These are phyloP conservation scores for Teleogryllus occipitalis DNA, from an alignment of 1,140 invertebrate species.

Conservation along the genomic window DNA sequence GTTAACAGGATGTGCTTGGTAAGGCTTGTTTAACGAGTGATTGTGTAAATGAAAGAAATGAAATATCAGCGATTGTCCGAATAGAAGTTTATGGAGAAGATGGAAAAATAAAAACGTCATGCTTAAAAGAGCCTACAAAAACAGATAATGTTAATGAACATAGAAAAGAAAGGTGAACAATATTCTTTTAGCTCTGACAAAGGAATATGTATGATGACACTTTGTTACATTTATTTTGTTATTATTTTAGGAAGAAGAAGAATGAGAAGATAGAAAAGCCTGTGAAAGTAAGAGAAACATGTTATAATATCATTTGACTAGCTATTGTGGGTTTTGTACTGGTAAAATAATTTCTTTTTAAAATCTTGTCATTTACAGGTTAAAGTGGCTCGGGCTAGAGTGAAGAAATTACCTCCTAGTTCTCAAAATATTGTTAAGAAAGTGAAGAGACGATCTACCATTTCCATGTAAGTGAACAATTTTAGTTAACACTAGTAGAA, in stretches of 20 bases:
- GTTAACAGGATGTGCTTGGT: slow-evolving; percentile 22
- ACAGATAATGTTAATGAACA: slow-evolving; percentile 9
- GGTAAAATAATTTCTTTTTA: too few species aligned
- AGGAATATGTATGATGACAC: too few species aligned
- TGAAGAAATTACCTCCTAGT: background rate
- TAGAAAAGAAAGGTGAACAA: slow-evolving; percentile 8
- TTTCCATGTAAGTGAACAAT: too few species aligned
- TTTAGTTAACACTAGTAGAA: too few species aligned
- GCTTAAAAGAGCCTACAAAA: slow-evolving; percentile 15
- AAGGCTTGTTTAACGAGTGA: slow-evolving; percentile 20
- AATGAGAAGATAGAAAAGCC: background rate
- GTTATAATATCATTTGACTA: too few species aligned
- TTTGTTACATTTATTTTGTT: background rate
- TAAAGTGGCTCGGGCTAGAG: background rate
- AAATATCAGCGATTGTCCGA: slow-evolving; percentile 15
- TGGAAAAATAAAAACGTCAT: slow-evolving; percentile 19
- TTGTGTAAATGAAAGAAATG: slow-evolving; percentile 18
- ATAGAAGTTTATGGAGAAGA: slow-evolving; percentile 23
- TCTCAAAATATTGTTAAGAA: background rate
- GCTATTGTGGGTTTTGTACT: too few species aligned
- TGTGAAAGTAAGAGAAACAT: background rate
- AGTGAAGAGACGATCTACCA: background rate
- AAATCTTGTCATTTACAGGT: too few species aligned
- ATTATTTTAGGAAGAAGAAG: slow-evolving; percentile 7
- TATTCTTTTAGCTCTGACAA: background rate